A percentile compares a stretch with the other conserved stretches of the same genome.
Conservation (phyloP, 1,140 invertebrate genomes). For the Plodia interpunctella region DNA sequence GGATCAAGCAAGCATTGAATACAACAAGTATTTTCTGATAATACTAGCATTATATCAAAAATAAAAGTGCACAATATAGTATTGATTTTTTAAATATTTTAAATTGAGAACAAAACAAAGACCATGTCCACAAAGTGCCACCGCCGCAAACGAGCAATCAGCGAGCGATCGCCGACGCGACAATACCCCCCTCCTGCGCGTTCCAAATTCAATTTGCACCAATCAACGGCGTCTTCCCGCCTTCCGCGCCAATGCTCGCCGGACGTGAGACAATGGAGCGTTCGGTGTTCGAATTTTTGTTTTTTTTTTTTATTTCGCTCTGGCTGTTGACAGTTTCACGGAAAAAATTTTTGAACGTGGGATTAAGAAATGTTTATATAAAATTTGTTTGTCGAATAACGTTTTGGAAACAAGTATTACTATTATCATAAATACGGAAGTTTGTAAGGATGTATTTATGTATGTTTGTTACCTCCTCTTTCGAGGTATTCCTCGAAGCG, state of each 20-base stretch:
- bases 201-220: conserved; percentile 75
- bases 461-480: too few species aligned
- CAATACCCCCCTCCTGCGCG: conserved; percentile 54
- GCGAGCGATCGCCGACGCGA: conserved; percentile 72
- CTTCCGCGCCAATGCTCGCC: conserved; percentile 48
- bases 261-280: conserved; percentile 42
- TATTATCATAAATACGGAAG: too few species aligned
- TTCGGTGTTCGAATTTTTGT: conserved; percentile 14
- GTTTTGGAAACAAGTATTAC: too few species aligned
- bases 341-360: not conserved
- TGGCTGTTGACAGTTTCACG: not conserved
- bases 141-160: conserved; percentile 73
- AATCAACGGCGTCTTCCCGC: conserved; percentile 73
- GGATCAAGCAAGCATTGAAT: too few species aligned
- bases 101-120: conserved; percentile 6
- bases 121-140: conserved; percentile 34
- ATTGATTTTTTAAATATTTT: not conserved
- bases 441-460: too few species aligned
- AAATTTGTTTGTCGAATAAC: too few species aligned
- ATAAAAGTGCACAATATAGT: too few species aligned
- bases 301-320: not conserved
- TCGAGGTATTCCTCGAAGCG: too few species aligned
- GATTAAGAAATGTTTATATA: too few species aligned
- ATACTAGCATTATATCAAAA: too few species aligned
- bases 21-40: too few species aligned